Conservation (phyloP, 2,113 vertebrate species). For the Bubo bubo region DNA sequence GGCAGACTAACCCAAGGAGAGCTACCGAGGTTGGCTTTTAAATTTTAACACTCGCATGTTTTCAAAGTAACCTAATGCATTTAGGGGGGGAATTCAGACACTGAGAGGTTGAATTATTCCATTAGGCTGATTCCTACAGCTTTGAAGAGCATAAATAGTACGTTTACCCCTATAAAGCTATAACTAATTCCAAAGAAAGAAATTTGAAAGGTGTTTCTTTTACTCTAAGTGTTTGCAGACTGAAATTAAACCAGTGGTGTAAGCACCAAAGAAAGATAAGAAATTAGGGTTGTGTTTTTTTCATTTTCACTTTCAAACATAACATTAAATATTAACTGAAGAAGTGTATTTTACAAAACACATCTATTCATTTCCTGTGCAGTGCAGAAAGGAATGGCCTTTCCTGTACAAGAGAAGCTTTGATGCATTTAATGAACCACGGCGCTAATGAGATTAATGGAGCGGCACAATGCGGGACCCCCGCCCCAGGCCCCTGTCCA, state of each 20-base stretch:
- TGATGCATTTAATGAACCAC: fast-evolving
- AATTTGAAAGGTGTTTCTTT: neutral
- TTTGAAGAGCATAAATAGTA: neutral
- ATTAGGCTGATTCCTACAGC: neutral
- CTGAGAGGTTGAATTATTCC: neutral
- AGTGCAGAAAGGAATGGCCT: neutral
- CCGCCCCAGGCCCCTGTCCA: fast-evolving
- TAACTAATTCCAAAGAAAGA: neutral
- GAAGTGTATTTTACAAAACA: neutral
- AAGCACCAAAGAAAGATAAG: neutral
- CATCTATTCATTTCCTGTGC: neutral
- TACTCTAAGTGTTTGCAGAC: constrained; percentile 4
- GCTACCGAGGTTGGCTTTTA: fast-evolving
- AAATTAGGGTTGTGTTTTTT: neutral
- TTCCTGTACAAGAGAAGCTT: neutral
- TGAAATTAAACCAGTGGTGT: neutral
- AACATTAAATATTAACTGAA: constrained; percentile 5
- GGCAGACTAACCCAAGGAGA: neutral
- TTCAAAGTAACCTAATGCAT: neutral
- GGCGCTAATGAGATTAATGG: neutral
- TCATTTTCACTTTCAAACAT: neutral
- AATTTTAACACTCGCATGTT: neutral
- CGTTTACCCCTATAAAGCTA: neutral
- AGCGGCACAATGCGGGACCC: fast-evolving
- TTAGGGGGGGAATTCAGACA: neutral